Evolutionary conservation across 2,113 vertebrate species (phyloP).

Genomic region (Hoplias malabaricus): DNA sequence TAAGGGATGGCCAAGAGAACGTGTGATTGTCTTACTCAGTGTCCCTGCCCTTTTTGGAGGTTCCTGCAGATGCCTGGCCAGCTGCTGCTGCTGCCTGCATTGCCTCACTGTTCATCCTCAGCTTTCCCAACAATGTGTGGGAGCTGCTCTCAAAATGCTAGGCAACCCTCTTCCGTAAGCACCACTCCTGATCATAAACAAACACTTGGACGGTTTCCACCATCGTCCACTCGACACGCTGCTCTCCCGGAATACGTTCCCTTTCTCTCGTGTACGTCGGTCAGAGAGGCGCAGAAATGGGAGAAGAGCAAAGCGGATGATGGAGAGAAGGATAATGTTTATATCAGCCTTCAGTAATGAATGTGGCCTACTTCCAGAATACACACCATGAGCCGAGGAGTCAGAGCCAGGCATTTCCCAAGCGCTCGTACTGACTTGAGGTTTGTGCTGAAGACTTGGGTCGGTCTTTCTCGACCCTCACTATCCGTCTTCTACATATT

Average conservation of each 20-base stretch:
- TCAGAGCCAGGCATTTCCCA: background rate
- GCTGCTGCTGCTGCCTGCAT: conserved; percentile 6
- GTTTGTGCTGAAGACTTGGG: background rate
- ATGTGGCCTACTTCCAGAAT: background rate
- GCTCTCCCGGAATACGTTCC: conserved; percentile 59
- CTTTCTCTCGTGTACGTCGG: conserved; percentile 61
- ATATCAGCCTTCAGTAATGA: conserved; percentile 15
- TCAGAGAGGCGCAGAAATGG: conserved; percentile 25
- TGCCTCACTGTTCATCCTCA: conserved; percentile 31
- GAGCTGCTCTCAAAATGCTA: conserved; percentile 5
- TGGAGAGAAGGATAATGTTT: conserved; percentile 6
- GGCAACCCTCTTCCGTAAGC: conserved; percentile 30
- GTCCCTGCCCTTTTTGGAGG: background rate
- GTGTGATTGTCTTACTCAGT: conserved; percentile 4
- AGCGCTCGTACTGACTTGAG: background rate
- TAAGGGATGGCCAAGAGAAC: background rate
- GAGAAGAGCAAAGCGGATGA: background rate
- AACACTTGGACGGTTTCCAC: conserved; percentile 63
- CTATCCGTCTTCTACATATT: background rate
- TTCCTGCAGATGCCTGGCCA: background rate
- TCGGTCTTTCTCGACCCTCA: no score
- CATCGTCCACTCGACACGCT: conserved; percentile 37
- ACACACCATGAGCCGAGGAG: conserved; percentile 3
- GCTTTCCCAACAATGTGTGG: conserved; percentile 2
- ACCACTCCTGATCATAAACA: conserved; percentile 56